phyloP scores from a whole-genome alignment of 1,140 invertebrate genomes.

The Manduca sexta region DNA sequence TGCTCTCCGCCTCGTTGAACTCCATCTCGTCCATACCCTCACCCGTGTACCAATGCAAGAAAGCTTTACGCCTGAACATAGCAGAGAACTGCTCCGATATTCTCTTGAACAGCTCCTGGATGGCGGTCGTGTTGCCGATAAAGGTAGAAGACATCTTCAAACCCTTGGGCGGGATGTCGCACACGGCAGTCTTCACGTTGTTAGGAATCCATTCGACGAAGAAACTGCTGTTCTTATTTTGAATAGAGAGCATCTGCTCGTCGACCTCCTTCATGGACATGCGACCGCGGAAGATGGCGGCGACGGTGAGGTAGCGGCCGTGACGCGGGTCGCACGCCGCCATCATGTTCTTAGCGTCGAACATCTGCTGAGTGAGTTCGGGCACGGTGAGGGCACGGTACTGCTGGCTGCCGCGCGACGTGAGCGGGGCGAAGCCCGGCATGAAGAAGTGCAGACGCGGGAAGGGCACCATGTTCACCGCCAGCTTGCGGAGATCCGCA shows the following conservation, averaged over 20 bases:
- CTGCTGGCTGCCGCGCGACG: constrained; percentile 78
- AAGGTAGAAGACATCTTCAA: constrained; percentile 86
- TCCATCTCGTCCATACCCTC: constrained; percentile 94
- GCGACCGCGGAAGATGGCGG: constrained; percentile 87
- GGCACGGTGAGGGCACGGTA: constrained; percentile 87
- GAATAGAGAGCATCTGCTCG: constrained; percentile 80
- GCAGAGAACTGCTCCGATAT: constrained; percentile 80
- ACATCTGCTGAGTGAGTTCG: constrained; percentile 90
- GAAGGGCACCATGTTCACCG: constrained; percentile 97
- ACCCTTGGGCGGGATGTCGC: constrained; percentile 76
- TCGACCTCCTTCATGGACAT: constrained; percentile 95
- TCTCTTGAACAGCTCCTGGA: constrained; percentile 83
- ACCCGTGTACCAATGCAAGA: constrained; percentile 84
- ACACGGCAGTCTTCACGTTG: constrained; percentile 76
- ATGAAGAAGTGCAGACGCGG: constrained; percentile 97
- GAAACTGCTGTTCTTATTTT: constrained; percentile 80
- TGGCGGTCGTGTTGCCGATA: constrained; percentile 85
- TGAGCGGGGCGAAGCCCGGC: constrained; percentile 93
- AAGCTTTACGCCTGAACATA: constrained; percentile 91
- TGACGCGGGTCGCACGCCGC: constrained; percentile 90
- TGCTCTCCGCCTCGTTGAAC: constrained; percentile 85
- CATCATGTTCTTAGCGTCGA: constrained; percentile 93
- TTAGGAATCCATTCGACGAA: constrained; percentile 90
- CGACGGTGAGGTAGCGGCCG: constrained; percentile 83
- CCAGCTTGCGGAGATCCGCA: constrained; percentile 94